These are phyloP conservation scores for Theodoxus fluviatilis DNA, from an alignment of 2,888 invertebrate genomes.

Conservation along the genomic window DNA sequence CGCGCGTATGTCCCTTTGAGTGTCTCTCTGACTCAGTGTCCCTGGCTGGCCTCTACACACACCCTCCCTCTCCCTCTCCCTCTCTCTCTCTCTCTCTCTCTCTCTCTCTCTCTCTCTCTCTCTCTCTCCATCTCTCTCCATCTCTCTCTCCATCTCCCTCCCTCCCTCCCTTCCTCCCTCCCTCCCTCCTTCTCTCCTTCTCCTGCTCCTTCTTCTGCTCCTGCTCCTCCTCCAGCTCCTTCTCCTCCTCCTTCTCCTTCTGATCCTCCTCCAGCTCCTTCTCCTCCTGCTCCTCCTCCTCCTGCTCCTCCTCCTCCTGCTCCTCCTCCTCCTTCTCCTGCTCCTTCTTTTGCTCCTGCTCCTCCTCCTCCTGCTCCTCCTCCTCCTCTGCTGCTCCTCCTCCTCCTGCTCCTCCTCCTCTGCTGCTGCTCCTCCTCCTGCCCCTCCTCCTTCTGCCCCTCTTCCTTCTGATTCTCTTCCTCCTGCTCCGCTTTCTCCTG, in stretches of 20 bases:
- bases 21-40: not conserved
- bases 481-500: no score
- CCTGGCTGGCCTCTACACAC: not conserved
- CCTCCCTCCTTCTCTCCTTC: not conserved
- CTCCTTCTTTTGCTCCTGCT: no score
- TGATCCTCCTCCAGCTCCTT: not conserved
- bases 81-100: not conserved
- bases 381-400: not conserved
- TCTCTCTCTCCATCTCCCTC: not conserved
- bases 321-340: no score
- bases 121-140: not conserved
- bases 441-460: not conserved
- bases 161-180: not conserved
- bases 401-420: not conserved
- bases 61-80: not conserved
- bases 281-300: no score
- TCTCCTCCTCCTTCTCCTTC: not conserved
- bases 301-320: no score
- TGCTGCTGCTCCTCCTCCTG: not conserved
- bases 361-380: no score
- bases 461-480: no score
- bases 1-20: not conserved
- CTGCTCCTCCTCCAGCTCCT: not conserved
- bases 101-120: not conserved
- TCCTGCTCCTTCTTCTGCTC: not conserved